Evolutionary conservation across 2,113 vertebrate genomes (phyloP).

Genomic region (Delphinapterus leucas): DNA sequence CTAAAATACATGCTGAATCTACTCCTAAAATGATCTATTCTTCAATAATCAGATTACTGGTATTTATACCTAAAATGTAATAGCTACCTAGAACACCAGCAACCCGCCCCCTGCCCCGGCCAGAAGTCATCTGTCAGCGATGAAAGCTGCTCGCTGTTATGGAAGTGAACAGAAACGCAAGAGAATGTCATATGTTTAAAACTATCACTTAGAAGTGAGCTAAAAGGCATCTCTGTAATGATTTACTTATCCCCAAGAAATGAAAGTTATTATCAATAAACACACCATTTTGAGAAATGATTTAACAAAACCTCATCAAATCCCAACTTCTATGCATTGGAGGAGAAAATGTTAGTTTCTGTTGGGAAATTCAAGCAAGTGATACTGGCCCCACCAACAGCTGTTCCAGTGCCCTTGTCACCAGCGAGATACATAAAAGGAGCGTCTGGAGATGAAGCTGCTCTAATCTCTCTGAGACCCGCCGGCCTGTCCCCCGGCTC

Average conservation of each 20-base stretch:
- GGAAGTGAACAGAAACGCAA: not conserved
- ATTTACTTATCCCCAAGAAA: not conserved
- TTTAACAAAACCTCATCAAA: not conserved
- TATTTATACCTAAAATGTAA: not conserved
- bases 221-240: not conserved
- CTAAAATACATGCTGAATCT: not conserved
- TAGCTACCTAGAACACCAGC: not conserved
- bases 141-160: not conserved
- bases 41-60: not conserved
- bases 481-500: rapidly evolving
- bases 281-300: not conserved
- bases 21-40: not conserved
- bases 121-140: not conserved
- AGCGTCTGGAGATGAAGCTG: not conserved
- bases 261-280: not conserved
- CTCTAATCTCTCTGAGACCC: no score
- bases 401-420: not conserved
- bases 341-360: not conserved
- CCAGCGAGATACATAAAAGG: not conserved
- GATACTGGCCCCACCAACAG: not conserved
- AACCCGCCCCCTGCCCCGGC: not conserved
- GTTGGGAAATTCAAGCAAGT: not conserved
- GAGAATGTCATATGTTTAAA: not conserved
- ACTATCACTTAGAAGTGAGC: not conserved
- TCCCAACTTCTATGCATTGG: not conserved